These are phyloP conservation scores for Apeira syringaria DNA, from an alignment of 2,888 invertebrate species.

Conservation along the genomic window DNA sequence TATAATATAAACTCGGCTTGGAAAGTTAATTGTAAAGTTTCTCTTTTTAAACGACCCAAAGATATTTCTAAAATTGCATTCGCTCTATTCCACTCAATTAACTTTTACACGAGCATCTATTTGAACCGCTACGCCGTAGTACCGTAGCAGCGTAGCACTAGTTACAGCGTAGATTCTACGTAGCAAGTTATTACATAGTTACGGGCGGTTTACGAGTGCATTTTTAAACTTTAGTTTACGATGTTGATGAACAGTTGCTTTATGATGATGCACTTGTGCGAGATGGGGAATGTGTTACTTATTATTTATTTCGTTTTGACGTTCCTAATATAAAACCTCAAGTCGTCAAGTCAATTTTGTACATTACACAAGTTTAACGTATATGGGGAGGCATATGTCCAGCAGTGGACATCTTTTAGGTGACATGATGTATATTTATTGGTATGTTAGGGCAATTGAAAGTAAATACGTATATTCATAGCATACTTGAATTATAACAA, in stretches of 20 bases:
- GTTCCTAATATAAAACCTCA: no score
- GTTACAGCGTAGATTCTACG: constrained; percentile 40
- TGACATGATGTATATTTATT: no score
- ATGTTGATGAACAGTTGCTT: constrained; percentile 17
- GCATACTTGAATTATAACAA: no score
- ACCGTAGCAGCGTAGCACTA: constrained; percentile 31
- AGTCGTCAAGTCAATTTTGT: no score
- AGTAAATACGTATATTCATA: no score
- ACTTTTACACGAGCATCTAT: constrained; percentile 45
- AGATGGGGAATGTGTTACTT: background rate
- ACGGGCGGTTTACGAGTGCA: constrained; percentile 31
- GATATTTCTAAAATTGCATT: background rate
- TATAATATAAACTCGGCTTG: background rate
- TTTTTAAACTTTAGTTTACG: constrained; percentile 30
- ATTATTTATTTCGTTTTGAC: background rate
- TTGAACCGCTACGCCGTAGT: constrained; percentile 29
- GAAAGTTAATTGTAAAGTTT: background rate
- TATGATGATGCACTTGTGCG: constrained; percentile 25
- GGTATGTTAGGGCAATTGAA: no score
- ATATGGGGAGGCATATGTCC: no score
- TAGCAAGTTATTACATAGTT: constrained; percentile 33
- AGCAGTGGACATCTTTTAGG: no score
- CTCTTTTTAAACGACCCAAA: no score
- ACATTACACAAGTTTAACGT: no score
- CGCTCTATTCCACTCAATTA: constrained; percentile 47